Conservation (phyloP, 2,113 vertebrate species). For the Misgurnus mizolepis region DNA sequence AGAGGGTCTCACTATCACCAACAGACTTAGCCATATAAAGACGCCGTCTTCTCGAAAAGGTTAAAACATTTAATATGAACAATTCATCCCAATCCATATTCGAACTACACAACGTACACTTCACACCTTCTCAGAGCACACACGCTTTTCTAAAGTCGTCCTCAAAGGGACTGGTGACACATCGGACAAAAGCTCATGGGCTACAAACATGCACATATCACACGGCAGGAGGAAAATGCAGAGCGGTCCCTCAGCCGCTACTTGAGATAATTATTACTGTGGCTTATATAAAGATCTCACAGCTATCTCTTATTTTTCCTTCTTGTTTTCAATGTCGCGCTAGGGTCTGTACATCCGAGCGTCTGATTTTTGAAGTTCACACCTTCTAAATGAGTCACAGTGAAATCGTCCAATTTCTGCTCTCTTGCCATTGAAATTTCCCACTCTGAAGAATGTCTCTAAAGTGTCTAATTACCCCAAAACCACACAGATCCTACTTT, state of each 20-base stretch:
- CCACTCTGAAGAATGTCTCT: background rate
- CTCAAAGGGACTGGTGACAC: slow-evolving; percentile 48
- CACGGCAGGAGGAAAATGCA: slow-evolving; percentile 15
- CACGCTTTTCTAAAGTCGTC: slow-evolving; percentile 62
- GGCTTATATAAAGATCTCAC: slow-evolving; percentile 69
- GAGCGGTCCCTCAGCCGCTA: slow-evolving; percentile 15
- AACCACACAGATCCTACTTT: background rate
- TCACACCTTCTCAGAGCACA: slow-evolving; percentile 39
- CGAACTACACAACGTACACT: slow-evolving; percentile 30
- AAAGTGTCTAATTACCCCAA: slow-evolving; percentile 40
- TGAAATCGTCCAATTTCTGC: background rate
- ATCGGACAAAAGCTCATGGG: slow-evolving; percentile 51
- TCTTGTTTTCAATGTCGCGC: slow-evolving; percentile 67
- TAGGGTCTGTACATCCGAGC: slow-evolving; percentile 64
- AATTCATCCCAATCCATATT: slow-evolving; percentile 38
- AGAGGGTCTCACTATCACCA: too few relatives aligned
- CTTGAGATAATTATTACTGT: slow-evolving; percentile 73
- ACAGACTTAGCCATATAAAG: too few relatives aligned
- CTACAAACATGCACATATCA: slow-evolving; percentile 75
- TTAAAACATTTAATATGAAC: slow-evolving; percentile 33
- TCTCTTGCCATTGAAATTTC: slow-evolving; percentile 37
- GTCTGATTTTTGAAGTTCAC: background rate
- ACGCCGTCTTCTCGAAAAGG: background rate
- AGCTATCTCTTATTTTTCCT: slow-evolving; percentile 70
- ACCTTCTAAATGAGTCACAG: background rate